Conservation (phyloP, 2,797 vertebrate genomes). For the Tarsius wallacei region DNA sequence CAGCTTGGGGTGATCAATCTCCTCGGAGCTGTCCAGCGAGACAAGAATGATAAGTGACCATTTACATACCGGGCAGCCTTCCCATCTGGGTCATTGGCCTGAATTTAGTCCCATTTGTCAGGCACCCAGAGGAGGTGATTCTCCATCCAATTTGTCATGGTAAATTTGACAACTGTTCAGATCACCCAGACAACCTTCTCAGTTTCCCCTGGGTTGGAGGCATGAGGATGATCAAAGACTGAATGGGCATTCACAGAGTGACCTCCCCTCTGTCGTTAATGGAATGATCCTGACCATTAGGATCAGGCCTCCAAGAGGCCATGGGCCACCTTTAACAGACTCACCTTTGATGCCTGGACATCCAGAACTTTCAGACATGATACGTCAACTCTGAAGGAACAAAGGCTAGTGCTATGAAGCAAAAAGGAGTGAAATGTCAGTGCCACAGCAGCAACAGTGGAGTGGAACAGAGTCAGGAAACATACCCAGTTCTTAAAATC, state of each 20-base stretch:
- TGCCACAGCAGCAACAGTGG: neutral
- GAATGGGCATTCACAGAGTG: neutral
- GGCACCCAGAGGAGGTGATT: constrained; percentile 41
- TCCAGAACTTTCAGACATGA: neutral
- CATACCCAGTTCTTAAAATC: neutral
- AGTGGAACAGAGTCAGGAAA: neutral
- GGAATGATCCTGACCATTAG: neutral
- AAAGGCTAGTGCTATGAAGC: neutral
- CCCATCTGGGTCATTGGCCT: constrained; percentile 73
- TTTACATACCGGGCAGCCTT: constrained; percentile 78
- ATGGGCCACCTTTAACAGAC: neutral
- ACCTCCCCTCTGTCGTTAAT: neutral
- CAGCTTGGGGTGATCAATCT: constrained; percentile 52
- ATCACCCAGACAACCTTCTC: constrained; percentile 64
- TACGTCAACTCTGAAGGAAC: neutral
- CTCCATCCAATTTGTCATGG: neutral
- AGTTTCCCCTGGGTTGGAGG: constrained; percentile 14
- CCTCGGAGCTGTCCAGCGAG: constrained; percentile 34
- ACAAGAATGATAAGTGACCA: constrained; percentile 61
- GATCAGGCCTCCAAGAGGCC: neutral
- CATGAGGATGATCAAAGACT: neutral
- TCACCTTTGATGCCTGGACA: neutral
- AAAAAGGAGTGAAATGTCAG: neutral
- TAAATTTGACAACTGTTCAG: constrained; percentile 65
- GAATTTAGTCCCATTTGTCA: constrained; percentile 75